Evolutionary conservation across 2,888 invertebrate genomes (phyloP).

Genomic region (Morpho deidamia): DNA sequence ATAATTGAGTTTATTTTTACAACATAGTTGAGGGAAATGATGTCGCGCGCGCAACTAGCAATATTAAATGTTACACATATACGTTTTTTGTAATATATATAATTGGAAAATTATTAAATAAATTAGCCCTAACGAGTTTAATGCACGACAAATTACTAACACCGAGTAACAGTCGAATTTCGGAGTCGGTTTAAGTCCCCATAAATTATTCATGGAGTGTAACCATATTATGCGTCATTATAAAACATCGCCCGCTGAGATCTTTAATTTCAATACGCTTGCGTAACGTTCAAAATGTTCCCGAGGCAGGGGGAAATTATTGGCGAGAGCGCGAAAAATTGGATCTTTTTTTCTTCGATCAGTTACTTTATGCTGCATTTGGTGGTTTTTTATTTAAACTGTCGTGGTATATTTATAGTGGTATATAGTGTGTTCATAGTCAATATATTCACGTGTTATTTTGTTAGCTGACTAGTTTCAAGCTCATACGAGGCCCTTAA

Average conservation of each 20-base stretch:
- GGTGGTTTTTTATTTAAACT: too few relatives aligned
- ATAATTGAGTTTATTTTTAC: too few relatives aligned
- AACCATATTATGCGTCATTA: conserved; percentile 45
- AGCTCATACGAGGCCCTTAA: too few relatives aligned
- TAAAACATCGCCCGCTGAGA: conserved; percentile 31
- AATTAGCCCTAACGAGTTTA: not conserved
- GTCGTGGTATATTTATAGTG: too few relatives aligned
- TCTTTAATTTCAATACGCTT: conserved; percentile 32
- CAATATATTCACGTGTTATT: too few relatives aligned
- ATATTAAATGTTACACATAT: too few relatives aligned
- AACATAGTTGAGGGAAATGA: too few relatives aligned
- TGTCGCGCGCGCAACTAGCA: too few relatives aligned
- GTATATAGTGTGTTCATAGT: too few relatives aligned
- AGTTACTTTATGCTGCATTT: not conserved
- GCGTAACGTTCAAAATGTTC: conserved; percentile 18
- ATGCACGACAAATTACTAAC: conserved; percentile 8
- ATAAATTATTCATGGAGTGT: conserved; percentile 45
- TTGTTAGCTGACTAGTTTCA: too few relatives aligned
- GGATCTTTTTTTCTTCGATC: not conserved
- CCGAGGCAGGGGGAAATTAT: conserved; percentile 1
- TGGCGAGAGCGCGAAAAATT: not conserved
- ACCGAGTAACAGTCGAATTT: conserved; percentile 8
- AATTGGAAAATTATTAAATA: too few relatives aligned
- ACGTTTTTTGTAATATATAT: too few relatives aligned
- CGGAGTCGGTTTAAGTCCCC: conserved; percentile 8